phyloP scores from a whole-genome alignment of 2,113 vertebrate species.

The Pampusana beccarii region DNA sequence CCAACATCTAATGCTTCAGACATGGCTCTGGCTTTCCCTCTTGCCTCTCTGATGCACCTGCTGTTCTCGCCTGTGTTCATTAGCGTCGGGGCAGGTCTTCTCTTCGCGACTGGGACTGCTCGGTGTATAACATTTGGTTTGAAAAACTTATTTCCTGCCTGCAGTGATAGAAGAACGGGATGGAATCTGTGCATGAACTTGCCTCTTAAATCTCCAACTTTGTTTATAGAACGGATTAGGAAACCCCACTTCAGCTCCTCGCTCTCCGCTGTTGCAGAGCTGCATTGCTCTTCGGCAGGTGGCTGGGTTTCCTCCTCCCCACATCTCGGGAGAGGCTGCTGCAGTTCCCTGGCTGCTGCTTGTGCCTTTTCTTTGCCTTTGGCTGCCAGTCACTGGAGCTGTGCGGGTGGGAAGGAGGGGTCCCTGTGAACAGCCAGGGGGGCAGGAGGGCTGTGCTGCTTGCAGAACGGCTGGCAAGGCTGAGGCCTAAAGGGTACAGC shows the following conservation, averaged over 20 bases:
- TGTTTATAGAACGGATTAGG: background rate
- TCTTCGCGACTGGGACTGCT: background rate
- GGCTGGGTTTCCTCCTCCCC: background rate
- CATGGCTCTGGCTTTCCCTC: background rate
- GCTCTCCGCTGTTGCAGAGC: background rate
- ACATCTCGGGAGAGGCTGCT: background rate
- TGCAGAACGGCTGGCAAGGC: background rate
- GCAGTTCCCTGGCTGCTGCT: background rate
- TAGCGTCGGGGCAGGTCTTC: background rate
- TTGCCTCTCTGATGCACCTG: background rate
- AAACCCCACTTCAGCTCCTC: background rate
- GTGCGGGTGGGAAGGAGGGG: background rate
- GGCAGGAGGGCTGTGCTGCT: background rate
- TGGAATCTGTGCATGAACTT: background rate
- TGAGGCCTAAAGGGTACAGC: background rate
- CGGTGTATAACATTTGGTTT: rapidly evolving
- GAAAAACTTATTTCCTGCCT: background rate
- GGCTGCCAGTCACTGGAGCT: too few species aligned
- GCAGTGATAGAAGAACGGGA: background rate
- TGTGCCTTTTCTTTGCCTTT: background rate
- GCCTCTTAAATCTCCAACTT: background rate
- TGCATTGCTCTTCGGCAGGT: background rate
- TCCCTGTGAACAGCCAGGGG: background rate
- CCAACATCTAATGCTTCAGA: rapidly evolving
- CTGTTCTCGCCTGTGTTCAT: background rate